Evolutionary conservation across 2,888 invertebrate genomes (phyloP).

Genomic region (Spisula solida): DNA sequence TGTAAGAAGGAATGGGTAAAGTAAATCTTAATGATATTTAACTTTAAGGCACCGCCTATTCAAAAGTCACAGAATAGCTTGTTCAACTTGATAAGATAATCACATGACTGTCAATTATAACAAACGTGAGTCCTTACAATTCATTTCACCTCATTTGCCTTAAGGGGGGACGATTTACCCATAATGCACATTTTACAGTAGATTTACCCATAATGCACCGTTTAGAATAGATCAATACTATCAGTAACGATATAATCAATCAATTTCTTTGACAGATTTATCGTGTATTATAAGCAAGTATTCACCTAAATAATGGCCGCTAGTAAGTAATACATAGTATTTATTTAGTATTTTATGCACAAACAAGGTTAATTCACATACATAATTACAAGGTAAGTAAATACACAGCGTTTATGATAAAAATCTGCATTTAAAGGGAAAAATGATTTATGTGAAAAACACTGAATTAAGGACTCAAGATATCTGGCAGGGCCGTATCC

Average conservation of each 20-base stretch:
- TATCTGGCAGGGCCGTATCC: too few species aligned
- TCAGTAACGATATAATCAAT: constrained; percentile 37
- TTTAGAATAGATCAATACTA: constrained; percentile 33
- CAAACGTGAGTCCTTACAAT: neutral
- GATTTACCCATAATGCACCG: constrained; percentile 31
- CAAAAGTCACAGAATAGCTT: too few species aligned
- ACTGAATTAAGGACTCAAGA: too few species aligned
- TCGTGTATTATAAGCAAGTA: constrained; percentile 21
- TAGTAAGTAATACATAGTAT: too few species aligned
- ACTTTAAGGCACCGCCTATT: too few species aligned
- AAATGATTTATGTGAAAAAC: neutral
- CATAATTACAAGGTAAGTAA: neutral
- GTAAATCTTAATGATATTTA: too few species aligned
- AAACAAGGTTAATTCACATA: neutral
- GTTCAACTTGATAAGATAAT: neutral
- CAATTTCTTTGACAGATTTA: constrained; percentile 36
- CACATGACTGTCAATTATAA: constrained; percentile 24
- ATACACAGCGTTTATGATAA: neutral
- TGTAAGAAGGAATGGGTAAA: too few species aligned
- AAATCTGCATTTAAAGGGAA: constrained; percentile 15
- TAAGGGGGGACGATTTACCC: neutral
- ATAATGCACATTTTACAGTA: neutral
- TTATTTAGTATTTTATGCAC: neutral
- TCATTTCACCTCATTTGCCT: constrained; percentile 12
- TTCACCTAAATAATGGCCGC: constrained; percentile 1